Percentiles rank a stretch among this genome's conserved stretches.
phyloP scores from a whole-genome alignment of 2,888 invertebrate species.

The Lutraria lutraria region DNA sequence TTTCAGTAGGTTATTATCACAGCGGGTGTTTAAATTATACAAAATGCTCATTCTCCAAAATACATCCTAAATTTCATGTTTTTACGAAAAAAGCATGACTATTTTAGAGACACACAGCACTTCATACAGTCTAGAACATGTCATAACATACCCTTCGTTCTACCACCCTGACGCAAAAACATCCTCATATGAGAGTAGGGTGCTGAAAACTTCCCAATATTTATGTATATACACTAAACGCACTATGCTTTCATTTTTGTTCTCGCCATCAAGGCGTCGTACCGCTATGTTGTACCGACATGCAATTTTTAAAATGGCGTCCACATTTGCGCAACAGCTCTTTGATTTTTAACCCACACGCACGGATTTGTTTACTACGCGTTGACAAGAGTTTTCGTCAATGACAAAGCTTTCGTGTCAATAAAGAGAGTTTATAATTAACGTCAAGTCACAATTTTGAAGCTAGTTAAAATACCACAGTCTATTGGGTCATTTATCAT shows the following conservation, averaged over 20 bases:
- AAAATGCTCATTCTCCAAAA: background rate
- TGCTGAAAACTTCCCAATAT: conserved; percentile 26
- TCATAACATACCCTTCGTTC: conserved; percentile 30
- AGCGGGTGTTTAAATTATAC: background rate
- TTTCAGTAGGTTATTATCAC: background rate
- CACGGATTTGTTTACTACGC: conserved; percentile 33
- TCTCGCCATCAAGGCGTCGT: conserved; percentile 31
- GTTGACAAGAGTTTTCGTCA: conserved; percentile 62
- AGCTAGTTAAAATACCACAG: conserved; percentile 65
- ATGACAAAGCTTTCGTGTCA: conserved; percentile 39
- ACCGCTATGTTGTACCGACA: conserved; percentile 31
- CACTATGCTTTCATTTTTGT: conserved; percentile 41
- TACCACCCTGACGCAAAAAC: conserved; percentile 37
- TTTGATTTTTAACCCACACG: conserved; percentile 47
- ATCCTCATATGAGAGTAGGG: conserved; percentile 17
- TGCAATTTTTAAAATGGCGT: conserved; percentile 50
- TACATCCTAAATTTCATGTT: conserved; percentile 7
- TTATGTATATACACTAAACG: conserved; percentile 44
- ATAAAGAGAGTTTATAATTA: conserved; percentile 52
- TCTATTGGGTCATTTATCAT: conserved; percentile 49
- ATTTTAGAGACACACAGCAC: conserved; percentile 1
- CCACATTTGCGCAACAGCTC: conserved; percentile 27
- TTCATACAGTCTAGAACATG: conserved; percentile 19
- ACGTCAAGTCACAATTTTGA: conserved; percentile 10
- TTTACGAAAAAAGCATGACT: background rate